phyloP scores from a whole-genome alignment of 2,888 invertebrate genomes.

The Chymomyza amoena region DNA sequence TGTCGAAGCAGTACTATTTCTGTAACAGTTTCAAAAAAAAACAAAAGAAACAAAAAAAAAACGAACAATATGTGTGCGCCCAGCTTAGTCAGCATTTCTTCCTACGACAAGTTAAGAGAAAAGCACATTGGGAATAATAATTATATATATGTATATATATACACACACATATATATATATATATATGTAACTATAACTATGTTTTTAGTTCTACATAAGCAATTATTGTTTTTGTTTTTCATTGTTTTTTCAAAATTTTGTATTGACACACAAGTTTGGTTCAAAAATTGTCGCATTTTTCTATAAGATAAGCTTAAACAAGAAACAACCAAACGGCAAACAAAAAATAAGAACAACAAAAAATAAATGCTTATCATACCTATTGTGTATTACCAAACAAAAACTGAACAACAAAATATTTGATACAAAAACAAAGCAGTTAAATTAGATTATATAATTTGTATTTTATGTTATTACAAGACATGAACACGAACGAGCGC shows the following conservation, averaged over 20 bases:
- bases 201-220: not conserved
- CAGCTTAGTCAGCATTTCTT: constrained; percentile 7
- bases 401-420: not conserved
- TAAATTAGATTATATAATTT: not conserved
- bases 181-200: constrained; percentile 46
- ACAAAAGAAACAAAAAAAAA: not conserved
- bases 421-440: not conserved
- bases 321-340: constrained; percentile 26
- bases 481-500: not conserved
- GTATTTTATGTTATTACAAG: not conserved
- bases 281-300: constrained; percentile 57
- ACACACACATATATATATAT: constrained; percentile 45
- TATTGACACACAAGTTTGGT: constrained; percentile 48
- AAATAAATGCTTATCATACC: not conserved
- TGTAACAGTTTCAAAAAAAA: not conserved
- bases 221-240: constrained; percentile 30
- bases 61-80: constrained; percentile 2
- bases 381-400: not conserved
- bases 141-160: constrained; percentile 36
- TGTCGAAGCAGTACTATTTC: constrained; percentile 6
- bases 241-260: constrained; percentile 56
- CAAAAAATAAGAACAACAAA: constrained; percentile 10
- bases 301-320: constrained; percentile 56
- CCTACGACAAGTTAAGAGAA: constrained; percentile 12
- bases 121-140: constrained; percentile 7